Evolutionary conservation across 2,113 vertebrate species (phyloP), one percentile per base, ranked within the genome.

Genomic region (Brienomyrus longianalis): DNA sequence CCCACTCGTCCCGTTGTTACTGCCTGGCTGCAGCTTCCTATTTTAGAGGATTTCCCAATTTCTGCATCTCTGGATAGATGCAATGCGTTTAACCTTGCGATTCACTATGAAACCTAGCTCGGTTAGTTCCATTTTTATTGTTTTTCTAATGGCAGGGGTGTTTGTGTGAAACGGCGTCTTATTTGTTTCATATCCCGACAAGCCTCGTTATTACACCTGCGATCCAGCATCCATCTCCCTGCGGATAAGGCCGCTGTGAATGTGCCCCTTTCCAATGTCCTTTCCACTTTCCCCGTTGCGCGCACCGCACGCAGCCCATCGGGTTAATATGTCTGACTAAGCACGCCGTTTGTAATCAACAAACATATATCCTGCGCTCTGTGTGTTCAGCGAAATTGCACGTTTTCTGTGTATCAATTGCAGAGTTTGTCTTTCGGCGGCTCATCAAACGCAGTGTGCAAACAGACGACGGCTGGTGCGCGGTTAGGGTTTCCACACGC

Each of bases 271-370:
- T 70, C 62, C 27, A 31, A 70, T 70, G 62, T 70, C 62, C 62
- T 70, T 70, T 31, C 27, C 62, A 70, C 62, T 70, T 70, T 70
- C 59, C 11, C 88, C 84, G 31, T 15, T 6, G 3, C 88, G 52
- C 88, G 31, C 74, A 23, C 3, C 51, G 21, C 47, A 83, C 56
- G 15, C 23, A 62, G 23, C 54, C 80, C 45, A 6, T 59, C 74
- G 17, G 27, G 11, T 54, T 87, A 52, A 56, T 54, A 87, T 6
- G 85, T 56, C 85, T 83, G 47, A 86, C 84, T 86, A 86, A 86
- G 84, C 84, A 48, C 84, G 48, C 84, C 84, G 84, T 86, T 52
- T 51, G 50, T 50, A 51, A 51, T 50, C 47, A 86, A 48, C 48
- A 86, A 86, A 48, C 84, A 86, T 31, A 86, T 50, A 50, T 17